phyloP scores from a whole-genome alignment of 2,113 vertebrate genomes.

The Mormyrus lacerda region DNA sequence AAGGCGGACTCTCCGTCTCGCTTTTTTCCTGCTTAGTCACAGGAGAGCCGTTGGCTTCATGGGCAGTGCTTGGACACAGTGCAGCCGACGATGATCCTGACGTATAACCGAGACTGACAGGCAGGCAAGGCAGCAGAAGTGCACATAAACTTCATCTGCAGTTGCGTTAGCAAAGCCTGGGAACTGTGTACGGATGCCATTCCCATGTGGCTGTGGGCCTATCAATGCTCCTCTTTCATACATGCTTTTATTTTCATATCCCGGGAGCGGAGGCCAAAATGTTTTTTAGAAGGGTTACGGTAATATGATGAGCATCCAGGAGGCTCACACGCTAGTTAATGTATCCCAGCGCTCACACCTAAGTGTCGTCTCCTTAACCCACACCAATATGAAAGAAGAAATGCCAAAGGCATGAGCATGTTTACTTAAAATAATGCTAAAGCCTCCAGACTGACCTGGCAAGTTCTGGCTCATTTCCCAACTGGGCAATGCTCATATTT shows the following conservation, averaged over 20 bases:
- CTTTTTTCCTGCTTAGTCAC: slow-evolving; percentile 18
- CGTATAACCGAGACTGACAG: slow-evolving; percentile 22
- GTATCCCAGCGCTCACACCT: background rate
- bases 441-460: background rate
- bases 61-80: slow-evolving; percentile 15
- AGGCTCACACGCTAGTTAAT: background rate
- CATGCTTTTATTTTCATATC: background rate
- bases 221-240: background rate
- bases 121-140: slow-evolving; percentile 5
- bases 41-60: slow-evolving; percentile 30
- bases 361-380: background rate
- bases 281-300: background rate
- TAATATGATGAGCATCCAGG: background rate
- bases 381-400: background rate
- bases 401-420: background rate
- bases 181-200: background rate
- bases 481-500: background rate
- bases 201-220: background rate
- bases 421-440: background rate
- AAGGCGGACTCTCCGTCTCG: slow-evolving; percentile 23
- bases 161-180: background rate
- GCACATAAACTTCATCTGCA: slow-evolving; percentile 21
- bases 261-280: background rate
- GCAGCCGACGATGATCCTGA: slow-evolving; percentile 26
- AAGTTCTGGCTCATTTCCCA: background rate